Base-by-base conservation (phyloP, 2,888 invertebrate genomes). In the Augochlorella aurata region DNA sequence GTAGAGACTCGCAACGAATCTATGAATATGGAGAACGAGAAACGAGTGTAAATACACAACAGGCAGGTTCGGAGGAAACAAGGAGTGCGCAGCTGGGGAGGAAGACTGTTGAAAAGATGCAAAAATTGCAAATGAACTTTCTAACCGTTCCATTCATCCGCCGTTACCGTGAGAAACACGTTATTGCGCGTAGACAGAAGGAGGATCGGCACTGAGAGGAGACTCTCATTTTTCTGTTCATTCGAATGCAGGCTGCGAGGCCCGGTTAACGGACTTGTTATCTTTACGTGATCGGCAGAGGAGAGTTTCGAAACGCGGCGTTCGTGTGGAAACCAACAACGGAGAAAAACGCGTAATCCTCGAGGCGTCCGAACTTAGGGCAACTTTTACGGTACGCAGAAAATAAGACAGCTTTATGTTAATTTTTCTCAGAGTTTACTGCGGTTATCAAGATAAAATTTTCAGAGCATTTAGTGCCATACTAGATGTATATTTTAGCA, bases 261-360 rank as follows among this genome's bases (percentile, higher is more conserved):
- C 68, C n/a, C 63, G 77, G n/a, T 63, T 68, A 84, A 79, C 78
- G 80, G 75, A 73, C 75, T 65, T 79, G 76, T 84, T 87, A 86
- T 86, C 86, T 74, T 82, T 83, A 85, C 85, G 83, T 83, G 85
- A 86, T 87, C 86, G 77, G 74, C 63, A 69, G 66, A 79, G 75
- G 47, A 70, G 72, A 76, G 24, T 83, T 80, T 82, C 78, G 81
- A 85, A 79, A 79, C 72, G 61, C 52, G 52, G 52, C 70, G 77
- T 5, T 14, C 18, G 21, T 24, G 81, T 68, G 81, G 74, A 79
- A 81, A 74, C 63, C 50, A 2, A 8, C 63, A 72, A 73, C 49
- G 73, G 61, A 68, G 77, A 79, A 84, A 81, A 79, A 61, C 75
- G 66, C 61, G 71, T 68, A 80, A 77, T 66, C 45, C 9, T 9